These are phyloP conservation scores for Threskiornis aethiopicus DNA, from an alignment of 2,797 vertebrate genomes.

Conservation along the genomic window DNA sequence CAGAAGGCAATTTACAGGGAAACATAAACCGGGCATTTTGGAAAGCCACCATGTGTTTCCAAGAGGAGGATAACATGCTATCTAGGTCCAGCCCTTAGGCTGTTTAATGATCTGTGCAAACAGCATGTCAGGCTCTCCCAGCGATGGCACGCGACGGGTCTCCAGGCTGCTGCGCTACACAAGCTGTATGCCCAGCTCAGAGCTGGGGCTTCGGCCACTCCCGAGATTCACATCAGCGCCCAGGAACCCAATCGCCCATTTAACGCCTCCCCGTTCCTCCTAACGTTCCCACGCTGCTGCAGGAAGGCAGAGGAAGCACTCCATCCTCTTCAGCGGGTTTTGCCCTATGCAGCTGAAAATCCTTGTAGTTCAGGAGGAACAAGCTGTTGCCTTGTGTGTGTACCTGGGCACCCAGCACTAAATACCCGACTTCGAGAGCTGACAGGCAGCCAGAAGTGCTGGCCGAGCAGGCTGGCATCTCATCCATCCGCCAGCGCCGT, in stretches of 20 bases:
- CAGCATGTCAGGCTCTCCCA: not conserved
- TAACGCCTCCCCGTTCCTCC: not conserved
- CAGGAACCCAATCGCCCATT: not conserved
- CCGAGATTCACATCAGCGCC: not conserved
- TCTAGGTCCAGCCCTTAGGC: not conserved
- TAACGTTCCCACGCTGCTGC: not conserved
- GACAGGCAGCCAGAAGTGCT: not conserved
- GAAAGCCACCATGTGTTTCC: not conserved
- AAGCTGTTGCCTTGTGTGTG: not conserved
- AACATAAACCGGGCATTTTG: not conserved
- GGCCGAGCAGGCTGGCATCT: not conserved
- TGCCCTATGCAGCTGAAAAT: not conserved
- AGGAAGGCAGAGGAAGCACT: not conserved
- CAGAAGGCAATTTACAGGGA: not conserved
- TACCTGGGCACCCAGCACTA: not conserved
- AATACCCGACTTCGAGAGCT: not conserved
- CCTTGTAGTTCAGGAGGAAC: not conserved
- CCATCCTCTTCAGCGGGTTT: not conserved
- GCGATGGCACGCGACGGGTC: rapidly evolving
- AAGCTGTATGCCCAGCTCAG: not conserved
- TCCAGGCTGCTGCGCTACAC: not conserved
- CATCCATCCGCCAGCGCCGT: not conserved
- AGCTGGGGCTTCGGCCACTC: not conserved
- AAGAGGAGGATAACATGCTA: not conserved
- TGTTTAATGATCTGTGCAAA: not conserved